These are phyloP conservation scores for Parapristionchus giblindavisi DNA, from an alignment of 2,888 invertebrate species.

Conservation along the genomic window DNA sequence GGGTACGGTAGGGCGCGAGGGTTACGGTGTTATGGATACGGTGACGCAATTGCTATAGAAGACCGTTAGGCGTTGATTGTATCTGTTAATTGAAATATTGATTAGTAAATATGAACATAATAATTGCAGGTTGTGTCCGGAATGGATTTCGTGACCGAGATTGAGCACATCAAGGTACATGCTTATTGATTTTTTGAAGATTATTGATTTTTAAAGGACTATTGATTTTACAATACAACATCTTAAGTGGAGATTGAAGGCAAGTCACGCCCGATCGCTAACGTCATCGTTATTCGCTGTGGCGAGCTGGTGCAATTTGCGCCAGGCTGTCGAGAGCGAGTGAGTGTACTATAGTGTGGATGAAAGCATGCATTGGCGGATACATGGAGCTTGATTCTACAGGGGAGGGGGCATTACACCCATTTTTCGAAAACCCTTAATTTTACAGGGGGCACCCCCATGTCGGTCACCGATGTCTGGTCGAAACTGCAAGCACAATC, in stretches of 20 bases:
- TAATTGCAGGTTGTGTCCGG: slow-evolving; percentile 81
- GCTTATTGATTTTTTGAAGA: too few species aligned
- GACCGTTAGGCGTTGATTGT: not conserved
- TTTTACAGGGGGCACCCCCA: too few species aligned
- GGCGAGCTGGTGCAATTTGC: slow-evolving; percentile 88
- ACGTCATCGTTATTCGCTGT: slow-evolving; percentile 87
- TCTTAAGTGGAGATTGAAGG: slow-evolving; percentile 46
- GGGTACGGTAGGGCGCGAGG: slow-evolving; percentile 77
- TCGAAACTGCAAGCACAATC: too few species aligned
- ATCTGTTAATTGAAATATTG: not conserved
- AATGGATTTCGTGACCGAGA: slow-evolving; percentile 84
- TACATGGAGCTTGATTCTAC: too few species aligned
- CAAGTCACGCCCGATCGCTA: slow-evolving; percentile 88
- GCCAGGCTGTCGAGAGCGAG: too few species aligned
- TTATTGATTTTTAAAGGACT: too few species aligned
- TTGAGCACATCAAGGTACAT: slow-evolving; percentile 83
- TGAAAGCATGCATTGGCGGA: too few species aligned
- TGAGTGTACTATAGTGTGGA: too few species aligned
- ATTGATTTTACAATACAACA: not conserved
- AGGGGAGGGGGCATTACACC: too few species aligned
- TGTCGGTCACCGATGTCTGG: too few species aligned
- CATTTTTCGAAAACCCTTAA: too few species aligned
- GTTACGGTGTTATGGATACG: not conserved
- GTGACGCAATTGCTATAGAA: not conserved
- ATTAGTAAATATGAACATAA: slow-evolving; percentile 10